These are phyloP conservation scores for Lucifuga dentata DNA, from an alignment of 2,113 vertebrate genomes.

Conservation along the genomic window DNA sequence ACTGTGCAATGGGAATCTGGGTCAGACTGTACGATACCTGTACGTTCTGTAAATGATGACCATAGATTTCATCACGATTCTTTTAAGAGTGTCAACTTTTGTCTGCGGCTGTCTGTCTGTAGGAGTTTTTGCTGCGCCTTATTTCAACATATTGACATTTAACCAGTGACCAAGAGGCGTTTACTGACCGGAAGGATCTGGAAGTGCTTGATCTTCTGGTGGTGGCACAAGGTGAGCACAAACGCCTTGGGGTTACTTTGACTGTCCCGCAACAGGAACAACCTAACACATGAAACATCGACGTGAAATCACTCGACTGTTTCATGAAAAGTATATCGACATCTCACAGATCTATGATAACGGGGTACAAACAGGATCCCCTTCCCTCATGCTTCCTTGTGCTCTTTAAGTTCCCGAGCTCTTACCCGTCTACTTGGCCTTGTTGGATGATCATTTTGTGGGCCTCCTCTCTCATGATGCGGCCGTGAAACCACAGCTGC, in stretches of 20 bases:
- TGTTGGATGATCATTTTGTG: conserved; percentile 95
- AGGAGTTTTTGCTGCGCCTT: no score
- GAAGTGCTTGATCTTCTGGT: conserved; percentile 99
- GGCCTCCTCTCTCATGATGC: conserved; percentile 96
- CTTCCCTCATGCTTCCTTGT: no score
- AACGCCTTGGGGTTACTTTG: conserved; percentile 99
- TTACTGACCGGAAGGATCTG: conserved; percentile 98
- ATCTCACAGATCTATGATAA: no score
- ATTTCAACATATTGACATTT: no score
- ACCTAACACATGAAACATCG: conserved; percentile 75
- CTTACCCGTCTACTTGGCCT: conserved; percentile 97
- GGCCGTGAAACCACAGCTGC: conserved; percentile 96
- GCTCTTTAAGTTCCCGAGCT: no score
- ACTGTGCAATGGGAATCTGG: no score
- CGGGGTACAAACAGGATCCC: conserved; percentile 25
- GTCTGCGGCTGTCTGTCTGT: no score
- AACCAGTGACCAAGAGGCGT: not conserved
- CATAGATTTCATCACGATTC: no score
- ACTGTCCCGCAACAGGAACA: conserved; percentile 97
- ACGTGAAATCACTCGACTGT: not conserved
- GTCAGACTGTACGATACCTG: no score
- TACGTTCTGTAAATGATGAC: no score
- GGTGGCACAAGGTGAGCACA: conserved; percentile 97
- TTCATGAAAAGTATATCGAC: not conserved
- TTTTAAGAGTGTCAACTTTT: no score